Conservation (phyloP, 2,888 invertebrate species). For the Drosophila acutilabella region DNA sequence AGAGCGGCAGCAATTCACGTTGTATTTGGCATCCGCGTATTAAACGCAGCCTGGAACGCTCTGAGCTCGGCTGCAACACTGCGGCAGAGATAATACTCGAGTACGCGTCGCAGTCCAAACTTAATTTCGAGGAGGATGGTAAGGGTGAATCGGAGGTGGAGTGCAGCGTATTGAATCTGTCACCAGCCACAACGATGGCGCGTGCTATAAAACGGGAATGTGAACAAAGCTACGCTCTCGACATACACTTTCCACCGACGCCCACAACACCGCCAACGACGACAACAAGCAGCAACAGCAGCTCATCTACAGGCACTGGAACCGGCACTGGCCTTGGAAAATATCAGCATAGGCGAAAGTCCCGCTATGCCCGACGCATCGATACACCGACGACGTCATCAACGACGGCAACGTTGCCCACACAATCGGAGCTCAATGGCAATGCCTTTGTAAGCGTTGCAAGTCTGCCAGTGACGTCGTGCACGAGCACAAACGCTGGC, state of each 20-base stretch:
- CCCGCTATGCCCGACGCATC: slow-evolving; percentile 61
- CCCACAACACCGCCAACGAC: slow-evolving; percentile 55
- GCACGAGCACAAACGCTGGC: background rate
- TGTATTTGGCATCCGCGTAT: slow-evolving; percentile 79
- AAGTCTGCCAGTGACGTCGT: slow-evolving; percentile 32
- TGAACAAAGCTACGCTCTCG: slow-evolving; percentile 27
- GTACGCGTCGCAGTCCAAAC: slow-evolving; percentile 57
- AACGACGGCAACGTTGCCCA: slow-evolving; percentile 20
- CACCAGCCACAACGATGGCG: slow-evolving; percentile 11
- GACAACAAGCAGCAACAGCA: slow-evolving; percentile 59
- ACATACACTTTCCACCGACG: slow-evolving; percentile 49
- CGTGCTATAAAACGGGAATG: slow-evolving; percentile 7
- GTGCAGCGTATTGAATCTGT: slow-evolving; percentile 22
- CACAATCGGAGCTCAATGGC: slow-evolving; percentile 12
- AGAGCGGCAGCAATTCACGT: slow-evolving; percentile 35
- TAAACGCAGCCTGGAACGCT: background rate
- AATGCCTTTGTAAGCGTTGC: slow-evolving; percentile 31
- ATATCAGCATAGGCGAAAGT: slow-evolving; percentile 66
- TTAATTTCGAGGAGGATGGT: slow-evolving; percentile 1
- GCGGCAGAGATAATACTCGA: slow-evolving; percentile 80
- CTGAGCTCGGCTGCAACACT: slow-evolving; percentile 38
- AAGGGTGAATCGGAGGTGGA: slow-evolving; percentile 14
- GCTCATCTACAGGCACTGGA: slow-evolving; percentile 49
- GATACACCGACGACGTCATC: slow-evolving; percentile 44
- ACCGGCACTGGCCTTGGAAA: slow-evolving; percentile 21